Evolutionary conservation across 2,888 invertebrate species (phyloP), one percentile per base, ranked within the genome.

Genomic region (Drosophila borealis): DNA sequence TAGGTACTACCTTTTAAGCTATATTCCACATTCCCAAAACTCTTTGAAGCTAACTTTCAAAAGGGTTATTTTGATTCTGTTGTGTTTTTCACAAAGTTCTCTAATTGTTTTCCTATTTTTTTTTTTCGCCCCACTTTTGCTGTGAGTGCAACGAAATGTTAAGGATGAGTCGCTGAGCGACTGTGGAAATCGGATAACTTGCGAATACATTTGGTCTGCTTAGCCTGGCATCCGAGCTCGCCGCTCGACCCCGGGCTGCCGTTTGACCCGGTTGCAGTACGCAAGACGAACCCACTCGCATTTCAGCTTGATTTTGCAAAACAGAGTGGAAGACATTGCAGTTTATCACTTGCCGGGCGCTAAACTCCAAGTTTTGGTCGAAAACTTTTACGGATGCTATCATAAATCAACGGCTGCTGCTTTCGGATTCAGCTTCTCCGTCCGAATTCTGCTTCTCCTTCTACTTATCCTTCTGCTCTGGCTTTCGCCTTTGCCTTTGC

Each of bases 311-410:
- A 62, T 56, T 56, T 51, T 46, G 51, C 10, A 8, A 14, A 37
- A 37, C 54, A 46, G 37, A 67, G 44, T 45, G 36, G 50, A 36
- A 63, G 61, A 68, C 72, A 63, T 51, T 63, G 76, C 79, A 76
- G 84, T 79, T 83, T 83, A 76, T 81, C 81, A 73, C 81, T 69
- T 74, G 74, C 69, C 73, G 48, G 78, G 80, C 86, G 82, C 83
- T 80, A 80, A 84, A 82, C 81, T 81, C 80, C 78, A 75, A 75
- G 82, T 74, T 73, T 80, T 71, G 55, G 64, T 54, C 51, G 66
- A 63, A 78, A 86, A 80, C 79, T 83, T 86, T 85, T 51, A 56
- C 76, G 66, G 51, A 59, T 63, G 86, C 57, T 63, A 77, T 76
- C 86, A 83, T 83, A 83, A 83, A 83, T 86, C 83, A 83, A 70